phyloP scores from a whole-genome alignment of 1,140 invertebrate species.

The Sitobion miscanthi region DNA sequence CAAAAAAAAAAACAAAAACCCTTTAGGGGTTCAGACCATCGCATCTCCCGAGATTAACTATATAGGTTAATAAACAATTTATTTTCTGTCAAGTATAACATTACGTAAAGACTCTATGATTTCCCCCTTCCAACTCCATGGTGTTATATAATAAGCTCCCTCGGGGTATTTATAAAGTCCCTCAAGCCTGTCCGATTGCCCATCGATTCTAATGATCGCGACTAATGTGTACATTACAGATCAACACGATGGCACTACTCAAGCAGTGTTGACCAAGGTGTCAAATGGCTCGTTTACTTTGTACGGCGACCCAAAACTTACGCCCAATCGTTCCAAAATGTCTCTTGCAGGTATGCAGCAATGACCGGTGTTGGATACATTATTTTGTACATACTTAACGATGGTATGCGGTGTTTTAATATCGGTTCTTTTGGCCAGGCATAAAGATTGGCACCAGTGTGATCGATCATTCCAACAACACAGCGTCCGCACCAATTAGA shows the following conservation, averaged over 20 bases:
- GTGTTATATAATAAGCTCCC: not conserved
- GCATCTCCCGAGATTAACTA: not conserved
- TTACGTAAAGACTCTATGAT: not conserved
- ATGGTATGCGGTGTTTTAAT: not conserved
- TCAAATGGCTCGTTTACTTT: constrained; percentile 51
- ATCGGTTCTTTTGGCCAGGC: not conserved
- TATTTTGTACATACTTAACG: not conserved
- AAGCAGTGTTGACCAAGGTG: constrained; percentile 51
- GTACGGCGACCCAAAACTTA: constrained; percentile 52
- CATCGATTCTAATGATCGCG: not conserved
- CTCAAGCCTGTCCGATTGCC: not conserved
- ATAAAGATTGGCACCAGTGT: constrained; percentile 51
- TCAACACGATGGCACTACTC: constrained; percentile 55
- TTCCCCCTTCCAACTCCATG: not conserved
- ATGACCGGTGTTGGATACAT: not conserved
- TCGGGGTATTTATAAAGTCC: not conserved
- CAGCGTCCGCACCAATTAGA: constrained; percentile 48
- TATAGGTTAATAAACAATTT: not conserved
- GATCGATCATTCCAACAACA: constrained; percentile 55
- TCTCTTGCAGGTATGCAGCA: constrained; percentile 39
- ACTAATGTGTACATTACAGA: constrained; percentile 22
- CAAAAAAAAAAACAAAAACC: too few species aligned
- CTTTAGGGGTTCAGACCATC: not conserved
- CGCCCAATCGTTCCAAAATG: constrained; percentile 52
- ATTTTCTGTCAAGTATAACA: not conserved